Evolutionary conservation across 1,140 invertebrate species (phyloP), one percentile per base, ranked within the genome.

Genomic region (Drosophila santomea): DNA sequence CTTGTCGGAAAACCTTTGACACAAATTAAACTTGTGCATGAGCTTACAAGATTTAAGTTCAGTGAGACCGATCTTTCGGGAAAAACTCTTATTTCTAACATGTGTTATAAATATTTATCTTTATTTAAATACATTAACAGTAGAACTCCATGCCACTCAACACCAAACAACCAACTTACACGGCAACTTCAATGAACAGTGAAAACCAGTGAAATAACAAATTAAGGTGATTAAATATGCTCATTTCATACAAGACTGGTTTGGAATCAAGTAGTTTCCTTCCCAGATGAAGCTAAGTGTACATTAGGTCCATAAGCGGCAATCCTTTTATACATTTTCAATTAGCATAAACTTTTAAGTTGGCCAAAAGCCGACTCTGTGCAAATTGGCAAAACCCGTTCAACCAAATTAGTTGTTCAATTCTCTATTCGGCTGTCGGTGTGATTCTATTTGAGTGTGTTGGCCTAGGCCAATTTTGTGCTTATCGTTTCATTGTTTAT

Each of bases 401-500:
- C 78, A 78, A 67, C 67, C 68, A 82, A 88, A 82, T 88, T 88
- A 82, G 78, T 78, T 85, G 83, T 86, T 84, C 73, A 84, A 88
- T 88, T 86, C 82, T 68, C 54, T 20, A 74, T 75, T 44, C 48
- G 45, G 23, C 20, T 32, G 39, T 75, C 44, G 36, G 44, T 71
- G 43, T 43, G 15, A 44, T 32, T 25, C 20, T 1, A 36, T 12
- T 43, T 43, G 66, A 36, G 8, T 25, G 64, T 47, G 64, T 48
- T 44, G 67, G 68, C 36, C 14, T 41, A 48, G 52, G 68, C 60
- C 76, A 81, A 85, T 81, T 81, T 79, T 59, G 67, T 69, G 82
- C 82, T 86, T 86, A 86, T 86, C 82, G 78, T 63, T 86, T 88
- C 80, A 86, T 88, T 86, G 82, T 86, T 86, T 86, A 86, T 86